Percentiles rank a stretch among this genome's conserved stretches.
Evolutionary conservation across 2,797 vertebrate species (phyloP).

Genomic region (Myripristis jacobus): DNA sequence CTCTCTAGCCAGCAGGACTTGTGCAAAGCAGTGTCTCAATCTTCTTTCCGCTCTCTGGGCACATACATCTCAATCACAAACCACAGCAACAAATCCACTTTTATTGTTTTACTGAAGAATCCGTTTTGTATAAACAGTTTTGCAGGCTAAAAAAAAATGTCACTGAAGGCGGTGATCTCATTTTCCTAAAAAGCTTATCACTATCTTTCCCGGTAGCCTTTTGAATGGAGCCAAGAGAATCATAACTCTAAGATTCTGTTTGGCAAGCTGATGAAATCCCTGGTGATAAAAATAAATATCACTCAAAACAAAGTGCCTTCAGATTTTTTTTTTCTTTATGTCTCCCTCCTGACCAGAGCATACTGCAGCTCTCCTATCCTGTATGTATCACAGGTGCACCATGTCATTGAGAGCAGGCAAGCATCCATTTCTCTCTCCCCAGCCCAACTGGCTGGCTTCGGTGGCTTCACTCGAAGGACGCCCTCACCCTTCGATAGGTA

Average conservation of each 20-base stretch:
- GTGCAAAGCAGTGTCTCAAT: constrained; percentile 20
- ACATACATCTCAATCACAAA: constrained; percentile 15
- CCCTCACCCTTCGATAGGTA: constrained; percentile 60
- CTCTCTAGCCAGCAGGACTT: constrained; percentile 28
- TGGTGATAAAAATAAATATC: constrained; percentile 11
- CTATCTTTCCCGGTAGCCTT: background rate
- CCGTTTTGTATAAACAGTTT: background rate
- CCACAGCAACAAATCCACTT: background rate
- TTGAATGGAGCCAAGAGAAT: background rate
- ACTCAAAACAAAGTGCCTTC: constrained; percentile 47
- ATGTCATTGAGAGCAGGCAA: constrained; percentile 46
- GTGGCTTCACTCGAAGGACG: constrained; percentile 68
- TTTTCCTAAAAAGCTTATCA: too few species aligned
- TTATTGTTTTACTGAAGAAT: background rate
- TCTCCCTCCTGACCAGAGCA: constrained; percentile 18
- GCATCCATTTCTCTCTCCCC: constrained; percentile 47
- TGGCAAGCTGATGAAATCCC: background rate
- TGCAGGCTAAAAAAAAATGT: background rate
- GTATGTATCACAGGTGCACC: constrained; percentile 50
- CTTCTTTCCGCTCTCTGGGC: constrained; percentile 3
- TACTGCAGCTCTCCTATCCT: constrained; percentile 37
- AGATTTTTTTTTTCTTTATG: constrained; percentile 30
- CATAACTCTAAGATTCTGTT: background rate
- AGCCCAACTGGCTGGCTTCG: constrained; percentile 53
- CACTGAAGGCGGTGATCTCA: too few species aligned